A percentile compares a stretch with the other conserved stretches of the same genome.
These are phyloP conservation scores for Conistra vaccinii DNA, from an alignment of 2,888 invertebrate species.

Conservation along the genomic window DNA sequence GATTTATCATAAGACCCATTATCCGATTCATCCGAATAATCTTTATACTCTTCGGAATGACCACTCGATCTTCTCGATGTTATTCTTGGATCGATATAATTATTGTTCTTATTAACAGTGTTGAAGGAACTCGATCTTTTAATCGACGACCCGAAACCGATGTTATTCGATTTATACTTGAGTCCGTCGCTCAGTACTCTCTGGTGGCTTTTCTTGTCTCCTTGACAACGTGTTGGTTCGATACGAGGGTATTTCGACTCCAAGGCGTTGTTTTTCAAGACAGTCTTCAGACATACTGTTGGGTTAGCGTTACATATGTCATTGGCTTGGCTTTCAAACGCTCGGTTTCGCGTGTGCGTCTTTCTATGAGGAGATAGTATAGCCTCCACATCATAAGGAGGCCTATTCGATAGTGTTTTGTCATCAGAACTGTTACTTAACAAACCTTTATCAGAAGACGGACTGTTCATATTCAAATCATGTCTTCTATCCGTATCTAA, in stretches of 20 bases:
- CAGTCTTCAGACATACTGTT: constrained; percentile 83
- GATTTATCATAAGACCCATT: constrained; percentile 83
- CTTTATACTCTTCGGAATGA: constrained; percentile 82
- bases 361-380: constrained; percentile 87
- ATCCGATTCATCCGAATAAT: constrained; percentile 86
- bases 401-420: constrained; percentile 85
- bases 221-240: constrained; percentile 86
- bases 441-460: constrained; percentile 80
- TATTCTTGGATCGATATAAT: constrained; percentile 80
- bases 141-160: constrained; percentile 87
- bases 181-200: constrained; percentile 74
- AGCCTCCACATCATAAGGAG: constrained; percentile 82
- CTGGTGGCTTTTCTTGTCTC: constrained; percentile 77
- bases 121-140: constrained; percentile 93
- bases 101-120: constrained; percentile 87
- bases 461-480: constrained; percentile 87
- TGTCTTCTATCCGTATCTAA: constrained; percentile 80
- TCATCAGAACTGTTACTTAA: constrained; percentile 87
- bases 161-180: constrained; percentile 72
- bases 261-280: constrained; percentile 86
- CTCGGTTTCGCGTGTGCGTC: constrained; percentile 89
- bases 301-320: constrained; percentile 83
- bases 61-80: constrained; percentile 80
- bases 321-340: constrained; percentile 86
- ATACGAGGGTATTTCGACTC: constrained; percentile 83